Percentiles rank a stretch among this genome's conserved stretches.
phyloP scores from a whole-genome alignment of 2,888 invertebrate species.

The Eucera pruinosa region DNA sequence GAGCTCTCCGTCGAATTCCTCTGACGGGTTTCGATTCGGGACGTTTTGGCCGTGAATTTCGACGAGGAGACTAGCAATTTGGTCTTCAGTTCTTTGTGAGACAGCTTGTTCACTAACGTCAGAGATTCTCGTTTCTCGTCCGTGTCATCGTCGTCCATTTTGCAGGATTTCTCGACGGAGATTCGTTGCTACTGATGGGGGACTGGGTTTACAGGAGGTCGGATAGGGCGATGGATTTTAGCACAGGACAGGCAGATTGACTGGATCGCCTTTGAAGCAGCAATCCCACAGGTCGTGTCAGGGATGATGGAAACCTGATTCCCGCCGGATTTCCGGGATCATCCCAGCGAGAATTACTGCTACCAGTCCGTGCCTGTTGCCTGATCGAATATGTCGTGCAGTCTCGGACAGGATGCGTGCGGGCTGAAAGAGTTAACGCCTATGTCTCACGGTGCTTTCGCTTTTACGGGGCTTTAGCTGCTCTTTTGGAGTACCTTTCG shows the following conservation, averaged over 20 bases:
- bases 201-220: background rate
- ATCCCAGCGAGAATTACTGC: constrained; percentile 1
- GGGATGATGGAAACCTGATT: constrained; percentile 32
- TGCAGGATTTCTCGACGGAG: background rate
- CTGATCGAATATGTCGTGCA: background rate
- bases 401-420: background rate
- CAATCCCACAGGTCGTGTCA: background rate
- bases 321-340: constrained; percentile 16
- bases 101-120: constrained; percentile 56
- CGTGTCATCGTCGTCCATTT: constrained; percentile 81
- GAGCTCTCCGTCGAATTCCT: constrained; percentile 75
- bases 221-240: background rate
- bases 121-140: constrained; percentile 73
- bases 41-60: constrained; percentile 26
- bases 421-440: constrained; percentile 63
- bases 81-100: constrained; percentile 8
- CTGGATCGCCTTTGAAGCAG: background rate
- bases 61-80: constrained; percentile 52
- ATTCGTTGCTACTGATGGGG: background rate
- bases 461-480: background rate
- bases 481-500: constrained; percentile 50
- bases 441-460: constrained; percentile 1
- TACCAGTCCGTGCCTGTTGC: background rate
- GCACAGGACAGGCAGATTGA: background rate
- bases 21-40: constrained; percentile 34